Conservation (phyloP, 2,888 invertebrate species). For the Andrena praecox region DNA sequence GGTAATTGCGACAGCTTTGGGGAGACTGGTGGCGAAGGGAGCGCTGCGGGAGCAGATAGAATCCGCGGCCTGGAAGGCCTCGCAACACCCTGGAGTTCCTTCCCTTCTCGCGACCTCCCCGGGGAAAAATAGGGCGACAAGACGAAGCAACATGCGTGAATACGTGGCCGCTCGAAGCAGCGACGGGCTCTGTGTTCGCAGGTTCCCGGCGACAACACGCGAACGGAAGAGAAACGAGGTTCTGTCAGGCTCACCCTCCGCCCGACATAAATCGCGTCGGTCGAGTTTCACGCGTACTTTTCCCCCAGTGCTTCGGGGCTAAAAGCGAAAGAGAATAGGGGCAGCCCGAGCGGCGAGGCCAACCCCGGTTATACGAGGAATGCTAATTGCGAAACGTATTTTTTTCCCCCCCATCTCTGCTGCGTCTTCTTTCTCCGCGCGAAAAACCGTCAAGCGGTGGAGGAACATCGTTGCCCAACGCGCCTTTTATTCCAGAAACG, state of each 20-base stretch:
- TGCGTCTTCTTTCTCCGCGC: background rate
- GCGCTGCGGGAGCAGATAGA: background rate
- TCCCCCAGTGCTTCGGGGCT: constrained; percentile 50
- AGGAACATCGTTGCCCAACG: background rate
- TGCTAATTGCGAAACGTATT: constrained; percentile 75
- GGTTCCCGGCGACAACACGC: constrained; percentile 36
- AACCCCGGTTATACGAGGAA: constrained; percentile 44
- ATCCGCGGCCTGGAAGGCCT: too few species aligned
- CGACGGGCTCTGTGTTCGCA: constrained; percentile 4
- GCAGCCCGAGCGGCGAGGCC: constrained; percentile 13
- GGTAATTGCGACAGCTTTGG: constrained; percentile 6
- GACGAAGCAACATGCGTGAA: constrained; percentile 52
- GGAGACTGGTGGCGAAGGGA: background rate
- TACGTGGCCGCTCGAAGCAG: constrained; percentile 31
- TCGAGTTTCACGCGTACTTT: constrained; percentile 62
- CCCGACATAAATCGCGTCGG: constrained; percentile 60
- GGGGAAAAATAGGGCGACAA: background rate
- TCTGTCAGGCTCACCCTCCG: constrained; percentile 49
- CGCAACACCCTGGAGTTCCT: too few species aligned
- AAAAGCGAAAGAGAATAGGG: constrained; percentile 25
- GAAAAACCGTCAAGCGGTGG: constrained; percentile 38
- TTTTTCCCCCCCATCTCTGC: constrained; percentile 31
- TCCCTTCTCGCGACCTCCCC: constrained; percentile 3
- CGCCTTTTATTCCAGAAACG: constrained; percentile 4
- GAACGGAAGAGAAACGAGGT: constrained; percentile 68